Conservation (phyloP, 2,888 invertebrate genomes). For the Ramazzottius varieornatus region DNA sequence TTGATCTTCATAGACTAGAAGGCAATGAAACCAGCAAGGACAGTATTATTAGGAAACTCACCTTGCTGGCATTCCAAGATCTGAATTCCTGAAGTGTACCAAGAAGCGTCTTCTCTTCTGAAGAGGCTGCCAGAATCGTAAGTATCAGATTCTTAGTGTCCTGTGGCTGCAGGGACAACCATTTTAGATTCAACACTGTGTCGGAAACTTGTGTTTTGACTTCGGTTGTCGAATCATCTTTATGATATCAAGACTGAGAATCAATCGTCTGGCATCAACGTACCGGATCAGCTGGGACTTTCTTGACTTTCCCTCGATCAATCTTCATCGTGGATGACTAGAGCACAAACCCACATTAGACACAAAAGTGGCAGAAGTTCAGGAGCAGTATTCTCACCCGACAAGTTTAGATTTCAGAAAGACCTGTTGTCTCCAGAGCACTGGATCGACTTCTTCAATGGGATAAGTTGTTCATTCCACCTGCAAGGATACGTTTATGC, state of each 20-base stretch:
- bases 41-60: not conserved
- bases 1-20: not conserved
- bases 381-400: no score
- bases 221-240: no score
- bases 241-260: no score
- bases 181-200: not conserved
- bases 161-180: not conserved
- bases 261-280: no score
- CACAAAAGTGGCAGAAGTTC: no score
- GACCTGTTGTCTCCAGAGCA: no score
- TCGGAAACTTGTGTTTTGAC: not conserved
- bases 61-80: not conserved
- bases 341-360: not conserved
- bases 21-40: not conserved
- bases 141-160: not conserved
- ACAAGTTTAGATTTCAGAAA: no score
- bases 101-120: not conserved
- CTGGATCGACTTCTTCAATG: no score
- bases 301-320: not conserved
- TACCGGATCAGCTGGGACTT: not conserved
- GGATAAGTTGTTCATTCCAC: no score
- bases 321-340: not conserved
- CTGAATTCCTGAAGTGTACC: not conserved
- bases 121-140: not conserved
- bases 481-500: no score